These are phyloP conservation scores for Rhea pennata DNA, from an alignment of 2,113 vertebrate genomes.

Conservation along the genomic window DNA sequence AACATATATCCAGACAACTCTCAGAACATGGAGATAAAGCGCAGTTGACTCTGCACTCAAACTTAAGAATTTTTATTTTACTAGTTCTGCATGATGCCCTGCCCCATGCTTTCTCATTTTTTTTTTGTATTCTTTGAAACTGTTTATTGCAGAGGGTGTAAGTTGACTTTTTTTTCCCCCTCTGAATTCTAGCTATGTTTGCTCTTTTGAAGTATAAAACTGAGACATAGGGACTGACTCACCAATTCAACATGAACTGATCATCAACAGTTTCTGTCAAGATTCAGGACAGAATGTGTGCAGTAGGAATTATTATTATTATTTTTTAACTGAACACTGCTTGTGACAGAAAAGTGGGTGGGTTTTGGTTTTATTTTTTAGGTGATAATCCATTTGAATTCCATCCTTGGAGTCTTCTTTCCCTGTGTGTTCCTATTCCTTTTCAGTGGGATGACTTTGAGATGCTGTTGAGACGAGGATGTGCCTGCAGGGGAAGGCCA, in stretches of 20 bases:
- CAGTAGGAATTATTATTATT: too few relatives aligned
- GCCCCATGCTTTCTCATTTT: background rate
- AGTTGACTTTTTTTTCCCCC: background rate
- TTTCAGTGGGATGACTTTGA: background rate
- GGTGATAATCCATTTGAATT: background rate
- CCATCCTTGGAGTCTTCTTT: background rate
- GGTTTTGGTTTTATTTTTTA: background rate
- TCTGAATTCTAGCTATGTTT: background rate
- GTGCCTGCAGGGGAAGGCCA: background rate
- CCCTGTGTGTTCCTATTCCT: background rate
- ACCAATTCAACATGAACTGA: background rate
- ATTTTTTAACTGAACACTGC: background rate
- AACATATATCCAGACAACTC: background rate
- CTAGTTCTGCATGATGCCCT: background rate
- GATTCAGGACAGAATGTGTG: background rate
- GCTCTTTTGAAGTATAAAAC: background rate
- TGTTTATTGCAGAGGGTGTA: background rate
- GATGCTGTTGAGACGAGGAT: background rate
- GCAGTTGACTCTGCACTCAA: background rate
- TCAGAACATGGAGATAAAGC: background rate
- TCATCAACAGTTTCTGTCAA: too few relatives aligned
- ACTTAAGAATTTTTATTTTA: background rate
- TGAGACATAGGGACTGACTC: background rate
- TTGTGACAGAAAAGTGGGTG: background rate
- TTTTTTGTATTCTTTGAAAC: background rate